These are phyloP conservation scores for Plebejus argus DNA, from an alignment of 2,888 invertebrate genomes.

Conservation along the genomic window DNA sequence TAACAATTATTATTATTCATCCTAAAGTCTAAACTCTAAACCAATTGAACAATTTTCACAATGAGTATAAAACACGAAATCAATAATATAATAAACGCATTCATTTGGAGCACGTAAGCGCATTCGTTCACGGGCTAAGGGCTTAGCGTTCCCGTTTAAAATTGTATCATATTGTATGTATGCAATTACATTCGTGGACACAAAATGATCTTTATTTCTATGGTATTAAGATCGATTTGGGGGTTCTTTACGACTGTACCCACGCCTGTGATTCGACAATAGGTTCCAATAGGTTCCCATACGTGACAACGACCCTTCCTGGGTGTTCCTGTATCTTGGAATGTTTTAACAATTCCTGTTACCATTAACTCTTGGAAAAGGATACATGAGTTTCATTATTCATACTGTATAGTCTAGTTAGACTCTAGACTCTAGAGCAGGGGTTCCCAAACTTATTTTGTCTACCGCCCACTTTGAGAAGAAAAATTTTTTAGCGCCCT, in stretches of 20 bases:
- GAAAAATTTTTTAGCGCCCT: too few species aligned
- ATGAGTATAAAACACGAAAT: neutral
- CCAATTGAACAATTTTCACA: neutral
- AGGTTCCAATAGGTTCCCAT: slow-evolving; percentile 65
- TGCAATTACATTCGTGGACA: slow-evolving; percentile 43
- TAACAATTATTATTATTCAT: too few species aligned
- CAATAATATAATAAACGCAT: neutral
- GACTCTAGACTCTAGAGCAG: neutral
- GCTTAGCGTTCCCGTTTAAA: slow-evolving; percentile 3
- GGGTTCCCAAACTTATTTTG: too few species aligned
- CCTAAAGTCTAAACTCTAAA: neutral
- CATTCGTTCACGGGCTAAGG: neutral
- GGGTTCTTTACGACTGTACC: slow-evolving; percentile 42
- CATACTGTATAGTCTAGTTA: too few species aligned
- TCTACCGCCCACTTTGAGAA: too few species aligned
- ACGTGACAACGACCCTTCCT: slow-evolving; percentile 67
- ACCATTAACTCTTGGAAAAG: neutral
- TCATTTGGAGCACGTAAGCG: slow-evolving; percentile 12
- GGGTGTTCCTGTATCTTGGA: slow-evolving; percentile 50
- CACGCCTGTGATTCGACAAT: slow-evolving; percentile 71
- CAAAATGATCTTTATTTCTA: neutral
- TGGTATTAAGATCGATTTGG: neutral
- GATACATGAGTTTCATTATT: slow-evolving; percentile 1
- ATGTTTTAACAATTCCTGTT: slow-evolving; percentile 27
- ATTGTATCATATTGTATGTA: slow-evolving; percentile 51